Base-by-base conservation (phyloP, 2,113 vertebrate species). In the Takifugu flavidus region DNA sequence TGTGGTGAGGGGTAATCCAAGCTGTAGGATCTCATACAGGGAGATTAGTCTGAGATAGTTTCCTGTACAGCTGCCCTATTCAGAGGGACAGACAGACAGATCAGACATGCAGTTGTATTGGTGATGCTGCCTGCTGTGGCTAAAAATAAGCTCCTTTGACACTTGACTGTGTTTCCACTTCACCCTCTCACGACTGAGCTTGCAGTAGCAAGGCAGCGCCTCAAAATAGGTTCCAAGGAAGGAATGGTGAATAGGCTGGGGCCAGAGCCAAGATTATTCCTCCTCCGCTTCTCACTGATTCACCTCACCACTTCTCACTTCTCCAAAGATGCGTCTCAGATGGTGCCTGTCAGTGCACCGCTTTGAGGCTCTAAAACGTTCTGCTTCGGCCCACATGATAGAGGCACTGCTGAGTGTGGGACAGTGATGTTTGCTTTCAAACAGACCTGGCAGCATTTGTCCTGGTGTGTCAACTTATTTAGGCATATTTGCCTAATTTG, bases 111-210 rank as follows among this genome's bases (percentile, higher is more conserved):
- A 74, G 87, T 87, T 84, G 82, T 83, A 86, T 73, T 73, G 78
- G 83, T 82, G 86, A 89, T 87, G 87, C 80, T 78, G 78, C 78
- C 72, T 67, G 68, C 56, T 63, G 1, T 14, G 10, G 83, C 87
- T 92, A 91, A 91, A 92, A 91, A 91, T 91, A 91, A 80, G 59
- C 57, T 59, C 55, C 66, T n/a, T 71, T 70, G 82, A 88, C 87
- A 86, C 89, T 89, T 82, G 73, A 90, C 88, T 88, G 87, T 89
- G 89, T 91, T 92, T 91, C 90, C 90, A 92, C 89, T 88, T 85
- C 80, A 72, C 73, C 86, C 86, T 78, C 74, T 86, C 83, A 73
- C 60, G 58, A 62, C 75, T 76, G 80, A 85, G 83, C 79, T 79
- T 63, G 80, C 78, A 83, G 84, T 82, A 63, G 82, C 82, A 78